Conservation (phyloP, 2,113 vertebrate genomes). For the Hippocampus comes region DNA sequence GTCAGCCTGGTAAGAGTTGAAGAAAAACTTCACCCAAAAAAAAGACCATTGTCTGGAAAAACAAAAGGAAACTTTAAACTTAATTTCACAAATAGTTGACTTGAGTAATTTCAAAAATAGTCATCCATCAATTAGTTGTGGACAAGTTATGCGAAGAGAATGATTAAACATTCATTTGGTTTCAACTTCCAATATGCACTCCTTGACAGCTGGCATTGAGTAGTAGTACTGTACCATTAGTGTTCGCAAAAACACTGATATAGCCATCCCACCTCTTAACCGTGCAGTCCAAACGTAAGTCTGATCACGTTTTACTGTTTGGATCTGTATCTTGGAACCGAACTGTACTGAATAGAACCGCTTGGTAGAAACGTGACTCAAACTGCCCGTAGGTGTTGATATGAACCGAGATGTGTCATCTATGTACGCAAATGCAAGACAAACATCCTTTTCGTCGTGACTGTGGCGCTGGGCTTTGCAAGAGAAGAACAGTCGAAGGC, state of each 20-base stretch:
- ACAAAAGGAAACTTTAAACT: too few relatives aligned
- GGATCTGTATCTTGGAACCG: background rate
- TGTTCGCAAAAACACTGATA: background rate
- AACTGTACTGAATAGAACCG: background rate
- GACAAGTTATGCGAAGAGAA: too few relatives aligned
- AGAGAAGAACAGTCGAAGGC: slow-evolving; percentile 2
- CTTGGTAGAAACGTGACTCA: background rate
- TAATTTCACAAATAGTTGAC: too few relatives aligned
- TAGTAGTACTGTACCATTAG: too few relatives aligned
- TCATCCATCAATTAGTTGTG: too few relatives aligned
- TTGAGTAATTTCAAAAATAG: too few relatives aligned
- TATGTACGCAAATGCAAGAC: background rate
- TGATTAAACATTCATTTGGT: too few relatives aligned
- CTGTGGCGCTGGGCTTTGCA: background rate
- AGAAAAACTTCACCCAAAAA: too few relatives aligned
- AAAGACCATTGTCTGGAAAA: too few relatives aligned
- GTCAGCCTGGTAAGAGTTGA: too few relatives aligned
- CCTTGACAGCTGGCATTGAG: too few relatives aligned
- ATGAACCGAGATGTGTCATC: background rate
- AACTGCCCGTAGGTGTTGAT: background rate
- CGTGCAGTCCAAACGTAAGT: background rate
- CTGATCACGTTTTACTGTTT: background rate
- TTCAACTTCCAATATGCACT: too few relatives aligned
- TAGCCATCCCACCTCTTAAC: background rate
- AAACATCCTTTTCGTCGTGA: background rate